These are phyloP conservation scores for Coenonympha arcania DNA, from an alignment of 2,888 invertebrate species.

Conservation along the genomic window DNA sequence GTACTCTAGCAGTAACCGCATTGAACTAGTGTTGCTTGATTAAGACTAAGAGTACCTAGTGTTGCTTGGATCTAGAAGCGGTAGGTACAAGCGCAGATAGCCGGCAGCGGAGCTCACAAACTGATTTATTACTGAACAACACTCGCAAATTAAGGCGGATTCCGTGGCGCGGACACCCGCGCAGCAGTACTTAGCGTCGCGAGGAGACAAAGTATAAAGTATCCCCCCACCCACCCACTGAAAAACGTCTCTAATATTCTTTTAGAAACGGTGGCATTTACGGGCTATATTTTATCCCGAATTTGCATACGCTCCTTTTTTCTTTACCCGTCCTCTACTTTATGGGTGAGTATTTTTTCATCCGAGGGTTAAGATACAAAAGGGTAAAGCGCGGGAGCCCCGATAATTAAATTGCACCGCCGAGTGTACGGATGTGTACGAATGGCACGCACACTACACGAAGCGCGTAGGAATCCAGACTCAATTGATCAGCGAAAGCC, in stretches of 20 bases:
- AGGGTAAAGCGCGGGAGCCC: conserved; percentile 71
- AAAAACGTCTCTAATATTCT: conserved; percentile 77
- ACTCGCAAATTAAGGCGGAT: conserved; percentile 69
- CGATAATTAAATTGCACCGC: conserved; percentile 72
- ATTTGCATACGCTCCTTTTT: conserved; percentile 76
- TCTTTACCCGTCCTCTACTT: conserved; percentile 73
- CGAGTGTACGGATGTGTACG: conserved; percentile 16
- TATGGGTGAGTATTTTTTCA: conserved; percentile 75
- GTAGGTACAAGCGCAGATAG: conserved; percentile 4
- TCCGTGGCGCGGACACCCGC: conserved; percentile 60
- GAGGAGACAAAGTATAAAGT: conserved; percentile 73
- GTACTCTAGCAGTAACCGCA: too few relatives aligned
- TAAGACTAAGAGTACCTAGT: too few relatives aligned
- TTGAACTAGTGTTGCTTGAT: too few relatives aligned
- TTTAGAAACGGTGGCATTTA: conserved; percentile 77
- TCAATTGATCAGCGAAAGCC: not conserved
- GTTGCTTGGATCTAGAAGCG: too few relatives aligned
- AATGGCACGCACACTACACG: conserved; percentile 12
- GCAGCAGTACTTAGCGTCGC: conserved; percentile 64
- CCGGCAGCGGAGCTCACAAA: conserved; percentile 33
- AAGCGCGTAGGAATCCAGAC: conserved; percentile 13
- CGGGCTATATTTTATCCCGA: conserved; percentile 77
- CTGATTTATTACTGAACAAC: conserved; percentile 68
- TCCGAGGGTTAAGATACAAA: conserved; percentile 75
- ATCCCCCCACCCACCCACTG: conserved; percentile 71